Conservation (phyloP, 2,113 vertebrate genomes). For the Asarcornis scutulata region DNA sequence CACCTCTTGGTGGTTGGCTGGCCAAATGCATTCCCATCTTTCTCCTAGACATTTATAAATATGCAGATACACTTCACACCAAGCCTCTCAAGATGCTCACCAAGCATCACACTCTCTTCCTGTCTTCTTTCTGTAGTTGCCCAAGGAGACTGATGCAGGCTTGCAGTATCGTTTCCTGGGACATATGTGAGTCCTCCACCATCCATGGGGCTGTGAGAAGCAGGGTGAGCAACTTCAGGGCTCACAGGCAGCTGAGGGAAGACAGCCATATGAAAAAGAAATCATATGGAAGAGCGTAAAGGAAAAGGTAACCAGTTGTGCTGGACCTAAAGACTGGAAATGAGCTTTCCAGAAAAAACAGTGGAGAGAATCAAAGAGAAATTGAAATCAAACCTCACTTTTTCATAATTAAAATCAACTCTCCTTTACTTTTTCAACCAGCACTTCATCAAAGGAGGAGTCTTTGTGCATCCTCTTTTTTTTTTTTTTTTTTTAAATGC, state of each 20-base stretch:
- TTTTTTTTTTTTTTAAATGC: neutral
- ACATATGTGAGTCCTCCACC: neutral
- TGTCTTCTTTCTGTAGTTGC: neutral
- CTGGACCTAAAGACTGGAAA: neutral
- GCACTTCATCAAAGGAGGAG: neutral
- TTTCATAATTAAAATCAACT: neutral
- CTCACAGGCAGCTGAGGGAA: neutral
- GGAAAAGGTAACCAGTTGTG: neutral
- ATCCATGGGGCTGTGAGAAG: neutral
- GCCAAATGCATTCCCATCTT: neutral
- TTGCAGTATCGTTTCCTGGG: neutral
- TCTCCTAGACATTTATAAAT: neutral
- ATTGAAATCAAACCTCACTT: neutral
- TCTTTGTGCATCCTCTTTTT: neutral
- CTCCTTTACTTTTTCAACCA: neutral
- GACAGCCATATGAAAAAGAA: neutral
- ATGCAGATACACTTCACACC: neutral
- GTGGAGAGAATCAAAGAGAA: neutral
- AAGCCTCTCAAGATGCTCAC: neutral
- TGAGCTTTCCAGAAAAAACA: conserved; percentile 14
- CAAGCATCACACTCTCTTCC: neutral
- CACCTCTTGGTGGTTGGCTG: neutral
- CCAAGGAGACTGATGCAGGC: neutral
- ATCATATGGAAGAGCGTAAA: neutral
- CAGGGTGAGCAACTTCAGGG: neutral